A percentile compares a stretch with the other conserved stretches of the same genome.
Conservation (phyloP, 1,140 invertebrate species). For the Heliconius hewitsoni region DNA sequence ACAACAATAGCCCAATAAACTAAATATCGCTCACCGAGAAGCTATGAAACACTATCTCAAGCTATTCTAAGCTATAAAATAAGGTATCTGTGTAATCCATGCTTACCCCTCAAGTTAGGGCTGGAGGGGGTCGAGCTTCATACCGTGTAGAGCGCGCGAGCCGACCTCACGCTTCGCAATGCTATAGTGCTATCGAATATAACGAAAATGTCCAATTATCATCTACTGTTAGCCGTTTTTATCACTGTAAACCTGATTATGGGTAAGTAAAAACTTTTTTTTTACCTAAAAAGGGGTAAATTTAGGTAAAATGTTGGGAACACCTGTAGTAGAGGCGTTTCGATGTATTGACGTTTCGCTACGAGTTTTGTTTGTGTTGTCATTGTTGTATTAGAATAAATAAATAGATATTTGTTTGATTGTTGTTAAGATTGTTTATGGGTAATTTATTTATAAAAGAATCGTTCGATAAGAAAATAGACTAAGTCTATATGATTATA, state of each 20-base stretch:
- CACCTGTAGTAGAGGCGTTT: not conserved
- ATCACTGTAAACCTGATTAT: constrained; percentile 35
- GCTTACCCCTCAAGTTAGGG: not conserved
- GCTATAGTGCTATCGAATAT: constrained; percentile 23
- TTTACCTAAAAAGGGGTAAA: not conserved
- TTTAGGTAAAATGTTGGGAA: not conserved
- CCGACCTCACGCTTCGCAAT: constrained; percentile 24
- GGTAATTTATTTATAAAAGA: not conserved
- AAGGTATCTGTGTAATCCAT: not conserved
- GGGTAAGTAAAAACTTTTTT: constrained; percentile 30
- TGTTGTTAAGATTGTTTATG: not conserved
- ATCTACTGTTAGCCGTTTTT: constrained; percentile 31
- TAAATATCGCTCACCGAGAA: not conserved
- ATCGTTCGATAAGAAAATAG: too few species aligned
- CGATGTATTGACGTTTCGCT: constrained; percentile 14
- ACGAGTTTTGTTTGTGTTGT: constrained; percentile 13
- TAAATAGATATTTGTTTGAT: not conserved
- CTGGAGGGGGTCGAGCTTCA: constrained; percentile 22
- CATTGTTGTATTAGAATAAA: constrained; percentile 3
- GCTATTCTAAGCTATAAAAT: not conserved
- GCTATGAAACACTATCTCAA: not conserved
- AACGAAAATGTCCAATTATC: constrained; percentile 41
- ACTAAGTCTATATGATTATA: too few species aligned
- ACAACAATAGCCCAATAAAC: too few species aligned
- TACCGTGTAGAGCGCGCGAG: constrained; percentile 24